A percentile compares a stretch with the other conserved stretches of the same genome.
Conservation (phyloP, 1,140 invertebrate genomes). For the Octopus sinensis region DNA sequence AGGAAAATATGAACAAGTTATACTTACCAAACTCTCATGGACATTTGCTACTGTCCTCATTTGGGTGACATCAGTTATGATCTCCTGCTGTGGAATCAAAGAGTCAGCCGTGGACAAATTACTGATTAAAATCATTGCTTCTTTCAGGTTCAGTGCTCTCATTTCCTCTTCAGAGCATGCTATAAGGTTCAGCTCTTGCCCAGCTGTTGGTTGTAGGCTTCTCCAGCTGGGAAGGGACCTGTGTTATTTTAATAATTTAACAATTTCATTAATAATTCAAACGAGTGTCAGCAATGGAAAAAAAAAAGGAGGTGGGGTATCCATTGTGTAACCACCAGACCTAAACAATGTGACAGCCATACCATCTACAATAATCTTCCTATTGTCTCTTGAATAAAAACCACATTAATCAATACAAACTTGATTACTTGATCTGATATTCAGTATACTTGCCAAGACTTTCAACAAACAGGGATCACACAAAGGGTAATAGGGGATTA, state of each 20-base stretch:
- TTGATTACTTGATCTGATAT: too few species aligned
- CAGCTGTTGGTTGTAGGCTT: conserved; percentile 65
- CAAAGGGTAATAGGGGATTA: too few species aligned
- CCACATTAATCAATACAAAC: too few species aligned
- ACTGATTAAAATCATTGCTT: conserved; percentile 86
- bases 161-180: conserved; percentile 67
- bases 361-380: not conserved
- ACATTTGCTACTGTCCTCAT: conserved; percentile 80
- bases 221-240: conserved; percentile 81
- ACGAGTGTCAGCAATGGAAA: too few species aligned
- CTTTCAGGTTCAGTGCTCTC: conserved; percentile 76
- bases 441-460: too few species aligned
- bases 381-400: not conserved
- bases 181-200: conserved; percentile 44
- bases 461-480: too few species aligned
- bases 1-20: not conserved
- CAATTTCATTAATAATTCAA: too few species aligned
- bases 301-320: too few species aligned
- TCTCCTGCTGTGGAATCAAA: conserved; percentile 78
- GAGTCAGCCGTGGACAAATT: conserved; percentile 73
- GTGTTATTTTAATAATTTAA: conserved; percentile 11
- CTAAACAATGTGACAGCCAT: not conserved
- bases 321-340: not conserved
- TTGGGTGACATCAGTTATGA: conserved; percentile 74
- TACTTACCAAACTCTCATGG: conserved; percentile 82